Conservation (phyloP, 2,888 invertebrate genomes). For the Ferrisia virgata region DNA sequence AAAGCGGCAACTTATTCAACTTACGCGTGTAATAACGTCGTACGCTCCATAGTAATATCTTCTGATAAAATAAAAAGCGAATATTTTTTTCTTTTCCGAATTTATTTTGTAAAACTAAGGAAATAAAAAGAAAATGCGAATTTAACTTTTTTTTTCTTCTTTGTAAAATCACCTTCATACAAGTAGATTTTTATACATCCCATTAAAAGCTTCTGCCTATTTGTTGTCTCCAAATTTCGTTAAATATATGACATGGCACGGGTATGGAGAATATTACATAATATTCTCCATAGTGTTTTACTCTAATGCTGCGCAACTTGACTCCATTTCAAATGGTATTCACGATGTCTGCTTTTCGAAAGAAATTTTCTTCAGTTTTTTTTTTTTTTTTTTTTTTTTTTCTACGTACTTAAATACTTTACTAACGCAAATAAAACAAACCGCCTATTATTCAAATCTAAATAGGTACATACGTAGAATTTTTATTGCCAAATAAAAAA, state of each 20-base stretch:
- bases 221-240: neutral
- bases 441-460: no score
- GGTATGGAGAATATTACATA: neutral
- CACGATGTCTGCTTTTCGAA: no score
- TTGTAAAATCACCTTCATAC: neutral
- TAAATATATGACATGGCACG: neutral
- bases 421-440: no score
- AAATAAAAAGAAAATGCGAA: slow-evolving; percentile 17
- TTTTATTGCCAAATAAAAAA: no score
- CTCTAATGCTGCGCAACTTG: no score
- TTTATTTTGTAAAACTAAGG: slow-evolving; percentile 11
- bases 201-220: neutral
- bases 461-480: no score
- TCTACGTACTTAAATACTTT: no score
- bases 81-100: slow-evolving; percentile 25
- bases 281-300: neutral
- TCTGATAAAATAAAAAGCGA: slow-evolving; percentile 23
- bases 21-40: slow-evolving; percentile 32
- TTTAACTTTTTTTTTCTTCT: neutral
- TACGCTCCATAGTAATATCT: slow-evolving; percentile 14
- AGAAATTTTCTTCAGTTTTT: no score
- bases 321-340: no score
- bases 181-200: neutral
- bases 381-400: no score
- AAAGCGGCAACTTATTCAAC: slow-evolving; percentile 33